Percentiles rank a stretch among this genome's conserved stretches.
Conservation (phyloP, 2,113 vertebrate genomes). For the Oxygymnocypris stewartii region DNA sequence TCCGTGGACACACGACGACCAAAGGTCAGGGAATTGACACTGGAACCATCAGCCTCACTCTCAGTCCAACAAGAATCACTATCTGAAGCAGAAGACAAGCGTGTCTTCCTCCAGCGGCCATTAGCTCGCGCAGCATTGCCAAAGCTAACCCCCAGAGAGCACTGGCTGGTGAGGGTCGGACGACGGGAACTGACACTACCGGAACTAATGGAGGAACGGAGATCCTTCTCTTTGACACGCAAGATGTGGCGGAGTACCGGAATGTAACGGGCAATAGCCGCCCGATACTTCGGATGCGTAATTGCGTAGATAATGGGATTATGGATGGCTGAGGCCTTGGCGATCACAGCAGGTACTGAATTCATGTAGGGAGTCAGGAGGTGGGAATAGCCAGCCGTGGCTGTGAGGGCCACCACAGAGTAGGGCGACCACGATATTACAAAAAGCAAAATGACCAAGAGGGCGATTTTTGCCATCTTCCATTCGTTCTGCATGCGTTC, state of each 20-base stretch:
- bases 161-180: conserved; percentile 72
- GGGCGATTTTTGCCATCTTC: conserved; percentile 82
- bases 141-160: conserved; percentile 62
- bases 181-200: conserved; percentile 71
- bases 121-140: conserved; percentile 44
- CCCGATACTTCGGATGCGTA: conserved; percentile 83
- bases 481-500: conserved; percentile 80
- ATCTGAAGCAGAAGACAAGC: conserved; percentile 74
- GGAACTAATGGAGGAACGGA: conserved; percentile 72
- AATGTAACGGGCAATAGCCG: conserved; percentile 78
- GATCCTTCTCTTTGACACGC: conserved; percentile 68
- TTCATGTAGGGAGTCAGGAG: conserved; percentile 81
- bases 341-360: conserved; percentile 82
- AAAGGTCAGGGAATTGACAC: conserved; percentile 58
- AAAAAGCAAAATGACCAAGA: conserved; percentile 80
- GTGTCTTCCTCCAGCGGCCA: conserved; percentile 62
- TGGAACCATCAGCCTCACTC: conserved; percentile 68
- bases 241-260: conserved; percentile 76
- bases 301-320: conserved; percentile 87
- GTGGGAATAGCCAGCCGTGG: conserved; percentile 81
- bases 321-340: conserved; percentile 85
- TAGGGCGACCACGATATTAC: conserved; percentile 86
- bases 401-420: conserved; percentile 78
- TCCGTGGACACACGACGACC: conserved; percentile 60
- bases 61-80: conserved; percentile 78